Conservation (phyloP, 2,113 vertebrate genomes). For the Emydura subglobosa region DNA sequence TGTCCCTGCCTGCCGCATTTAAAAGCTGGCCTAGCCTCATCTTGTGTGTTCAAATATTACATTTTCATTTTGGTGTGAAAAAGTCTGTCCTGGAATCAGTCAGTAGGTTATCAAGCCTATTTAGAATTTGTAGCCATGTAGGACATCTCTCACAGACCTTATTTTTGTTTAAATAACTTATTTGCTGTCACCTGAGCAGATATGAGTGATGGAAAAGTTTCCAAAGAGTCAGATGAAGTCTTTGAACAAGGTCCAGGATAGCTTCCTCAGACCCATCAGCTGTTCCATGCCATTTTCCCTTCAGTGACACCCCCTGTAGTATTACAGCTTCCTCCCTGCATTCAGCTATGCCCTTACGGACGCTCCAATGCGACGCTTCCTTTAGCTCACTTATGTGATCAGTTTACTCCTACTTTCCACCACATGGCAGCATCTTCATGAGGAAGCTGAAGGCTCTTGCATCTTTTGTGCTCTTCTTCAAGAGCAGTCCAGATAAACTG, state of each 20-base stretch:
- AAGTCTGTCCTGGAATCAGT: background rate
- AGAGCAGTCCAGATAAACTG: too few relatives aligned
- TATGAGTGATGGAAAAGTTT: background rate
- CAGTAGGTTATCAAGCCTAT: background rate
- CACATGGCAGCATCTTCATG: fast-evolving
- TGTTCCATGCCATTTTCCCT: background rate
- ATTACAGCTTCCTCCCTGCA: fast-evolving
- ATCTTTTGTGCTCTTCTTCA: background rate
- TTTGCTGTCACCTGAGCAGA: fast-evolving
- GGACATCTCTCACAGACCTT: background rate
- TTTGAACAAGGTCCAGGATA: fast-evolving
- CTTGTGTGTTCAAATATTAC: background rate
- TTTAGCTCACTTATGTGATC: fast-evolving
- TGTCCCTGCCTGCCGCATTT: background rate
- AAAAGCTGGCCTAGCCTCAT: background rate
- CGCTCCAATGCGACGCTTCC: background rate
- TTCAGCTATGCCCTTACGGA: background rate
- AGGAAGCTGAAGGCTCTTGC: fast-evolving
- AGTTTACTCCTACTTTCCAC: background rate
- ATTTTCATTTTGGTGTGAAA: background rate
- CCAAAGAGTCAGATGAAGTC: fast-evolving
- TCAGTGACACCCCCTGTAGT: too few relatives aligned
- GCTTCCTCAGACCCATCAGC: fast-evolving
- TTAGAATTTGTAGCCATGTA: background rate
- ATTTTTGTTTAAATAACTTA: background rate